These are phyloP conservation scores for Grus americana DNA, from an alignment of 2,113 vertebrate species.

Conservation along the genomic window DNA sequence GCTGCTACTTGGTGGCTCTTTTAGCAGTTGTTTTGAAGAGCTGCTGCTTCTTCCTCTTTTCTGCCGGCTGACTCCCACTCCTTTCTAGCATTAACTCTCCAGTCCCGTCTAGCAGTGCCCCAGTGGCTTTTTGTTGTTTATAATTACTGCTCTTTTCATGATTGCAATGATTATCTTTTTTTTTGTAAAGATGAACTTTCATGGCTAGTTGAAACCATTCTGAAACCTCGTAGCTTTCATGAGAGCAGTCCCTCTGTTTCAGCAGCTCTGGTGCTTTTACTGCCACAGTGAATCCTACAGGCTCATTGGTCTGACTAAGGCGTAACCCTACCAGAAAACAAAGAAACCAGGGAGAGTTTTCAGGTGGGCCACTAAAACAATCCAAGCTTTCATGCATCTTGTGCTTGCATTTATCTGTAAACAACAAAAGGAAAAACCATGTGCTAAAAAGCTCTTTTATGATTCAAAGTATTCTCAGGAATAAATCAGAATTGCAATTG, in stretches of 20 bases:
- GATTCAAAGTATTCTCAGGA: not conserved
- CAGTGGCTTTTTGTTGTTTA: not conserved
- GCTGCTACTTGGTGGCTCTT: not conserved
- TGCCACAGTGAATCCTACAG: not conserved
- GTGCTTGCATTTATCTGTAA: not conserved
- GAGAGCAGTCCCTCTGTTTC: not conserved
- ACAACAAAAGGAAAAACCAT: not conserved
- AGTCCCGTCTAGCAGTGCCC: not conserved
- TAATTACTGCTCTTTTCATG: not conserved
- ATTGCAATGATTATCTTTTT: not conserved
- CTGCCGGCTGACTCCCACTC: not conserved
- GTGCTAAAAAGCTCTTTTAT: not conserved
- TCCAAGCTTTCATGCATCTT: not conserved
- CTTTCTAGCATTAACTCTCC: not conserved
- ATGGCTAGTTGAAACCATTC: rapidly evolving
- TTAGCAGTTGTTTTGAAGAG: not conserved
- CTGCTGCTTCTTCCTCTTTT: not conserved
- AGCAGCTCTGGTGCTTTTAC: not conserved
- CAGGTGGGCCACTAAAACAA: not conserved
- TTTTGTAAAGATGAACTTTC: not conserved
- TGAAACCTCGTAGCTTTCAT: not conserved
- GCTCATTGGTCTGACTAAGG: not conserved
- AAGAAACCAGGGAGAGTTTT: not conserved
- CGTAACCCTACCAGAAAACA: not conserved
- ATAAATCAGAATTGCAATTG: not conserved